Evolutionary conservation across 2,888 invertebrate genomes (phyloP).

Genomic region (Gerosis bhagava): DNA sequence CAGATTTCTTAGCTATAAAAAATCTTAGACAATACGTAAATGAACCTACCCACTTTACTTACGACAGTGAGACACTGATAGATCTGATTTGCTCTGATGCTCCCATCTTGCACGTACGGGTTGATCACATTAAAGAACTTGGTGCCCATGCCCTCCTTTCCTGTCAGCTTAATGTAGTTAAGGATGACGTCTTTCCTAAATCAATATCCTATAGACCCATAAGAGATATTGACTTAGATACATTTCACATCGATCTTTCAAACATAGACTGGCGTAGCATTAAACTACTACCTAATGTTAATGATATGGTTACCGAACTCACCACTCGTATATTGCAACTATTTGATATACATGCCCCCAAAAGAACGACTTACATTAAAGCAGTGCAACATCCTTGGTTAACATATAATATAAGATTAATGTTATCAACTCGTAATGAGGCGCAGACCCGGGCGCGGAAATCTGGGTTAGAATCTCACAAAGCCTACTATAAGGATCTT

Average conservation of each 20-base stretch:
- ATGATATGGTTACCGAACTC: not conserved
- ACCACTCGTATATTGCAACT: not conserved
- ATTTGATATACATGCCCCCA: not conserved
- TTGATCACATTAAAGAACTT: not conserved
- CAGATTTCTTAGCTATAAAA: not conserved
- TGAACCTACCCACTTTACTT: too few species aligned
- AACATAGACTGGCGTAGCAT: not conserved
- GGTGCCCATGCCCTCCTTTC: not conserved
- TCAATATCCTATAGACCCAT: not conserved
- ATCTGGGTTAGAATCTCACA: not conserved
- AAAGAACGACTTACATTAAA: not conserved
- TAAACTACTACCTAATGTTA: not conserved
- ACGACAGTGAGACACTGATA: slow-evolving; percentile 29
- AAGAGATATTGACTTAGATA: not conserved
- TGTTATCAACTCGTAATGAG: not conserved
- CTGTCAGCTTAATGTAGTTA: not conserved
- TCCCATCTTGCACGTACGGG: slow-evolving; percentile 7
- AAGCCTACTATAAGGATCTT: not conserved
- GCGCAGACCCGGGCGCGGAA: not conserved
- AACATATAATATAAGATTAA: too few species aligned
- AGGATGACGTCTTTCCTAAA: not conserved
- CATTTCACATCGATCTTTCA: not conserved
- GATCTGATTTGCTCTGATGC: slow-evolving; percentile 29
- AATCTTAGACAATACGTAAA: slow-evolving; percentile 18
- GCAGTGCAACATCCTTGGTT: not conserved